Percentiles rank a stretch among this genome's conserved stretches.
phyloP scores from a whole-genome alignment of 2,797 vertebrate genomes.

The Triplophysa bombifrons region DNA sequence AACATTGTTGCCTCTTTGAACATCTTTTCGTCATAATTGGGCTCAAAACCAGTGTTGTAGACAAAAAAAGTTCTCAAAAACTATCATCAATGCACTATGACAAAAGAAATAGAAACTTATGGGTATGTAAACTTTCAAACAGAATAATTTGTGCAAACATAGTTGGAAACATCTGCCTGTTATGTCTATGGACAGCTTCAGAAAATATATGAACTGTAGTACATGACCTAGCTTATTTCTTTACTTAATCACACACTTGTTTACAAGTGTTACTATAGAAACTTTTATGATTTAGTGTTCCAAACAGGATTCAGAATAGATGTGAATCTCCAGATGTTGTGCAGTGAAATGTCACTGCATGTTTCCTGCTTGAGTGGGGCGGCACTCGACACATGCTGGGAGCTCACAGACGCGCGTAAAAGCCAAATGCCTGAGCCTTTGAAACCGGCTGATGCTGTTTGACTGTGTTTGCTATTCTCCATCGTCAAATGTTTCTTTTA shows the following conservation, averaged over 20 bases:
- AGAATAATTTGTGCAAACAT: background rate
- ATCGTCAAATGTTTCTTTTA: background rate
- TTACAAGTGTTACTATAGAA: background rate
- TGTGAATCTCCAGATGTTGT: conserved; percentile 32
- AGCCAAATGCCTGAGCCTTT: conserved; percentile 11
- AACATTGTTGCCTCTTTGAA: too few relatives aligned
- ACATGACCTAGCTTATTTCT: background rate
- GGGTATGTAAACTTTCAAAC: background rate
- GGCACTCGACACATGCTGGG: conserved; percentile 1
- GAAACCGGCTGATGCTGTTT: background rate
- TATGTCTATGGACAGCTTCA: background rate
- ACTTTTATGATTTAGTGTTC: background rate
- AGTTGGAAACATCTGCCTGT: background rate
- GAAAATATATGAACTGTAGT: background rate
- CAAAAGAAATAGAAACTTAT: background rate
- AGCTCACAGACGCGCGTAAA: conserved; percentile 14
- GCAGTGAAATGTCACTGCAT: conserved; percentile 14
- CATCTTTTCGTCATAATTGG: too few relatives aligned
- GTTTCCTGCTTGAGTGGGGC: conserved; percentile 21
- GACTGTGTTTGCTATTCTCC: background rate
- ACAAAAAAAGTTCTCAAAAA: background rate
- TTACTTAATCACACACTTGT: conserved; percentile 5
- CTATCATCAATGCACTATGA: background rate
- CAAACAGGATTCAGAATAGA: conserved; percentile 16
- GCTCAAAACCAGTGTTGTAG: too few relatives aligned